A percentile compares a stretch with the other conserved stretches of the same genome.
phyloP scores from a whole-genome alignment of 2,888 invertebrate species.

The Callyntrura guangdongensis region DNA sequence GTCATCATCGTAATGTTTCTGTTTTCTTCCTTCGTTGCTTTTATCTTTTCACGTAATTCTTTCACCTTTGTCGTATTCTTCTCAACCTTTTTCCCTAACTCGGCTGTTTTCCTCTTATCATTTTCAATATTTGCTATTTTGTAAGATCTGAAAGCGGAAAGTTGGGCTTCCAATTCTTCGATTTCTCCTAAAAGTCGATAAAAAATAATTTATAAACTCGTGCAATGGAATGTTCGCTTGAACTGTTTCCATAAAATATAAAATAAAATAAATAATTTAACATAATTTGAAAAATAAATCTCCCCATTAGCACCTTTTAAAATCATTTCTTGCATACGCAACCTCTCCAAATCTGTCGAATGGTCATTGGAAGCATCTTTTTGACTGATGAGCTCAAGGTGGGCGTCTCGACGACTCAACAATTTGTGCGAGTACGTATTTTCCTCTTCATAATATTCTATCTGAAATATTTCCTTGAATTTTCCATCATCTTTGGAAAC shows the following conservation, averaged over 20 bases:
- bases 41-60: background rate
- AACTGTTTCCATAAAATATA: background rate
- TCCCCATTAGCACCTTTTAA: background rate
- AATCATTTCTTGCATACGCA: background rate
- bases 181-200: background rate
- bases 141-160: background rate
- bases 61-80: background rate
- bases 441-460: too few species aligned
- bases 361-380: background rate
- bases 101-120: background rate
- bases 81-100: background rate
- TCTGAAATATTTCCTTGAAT: too few species aligned
- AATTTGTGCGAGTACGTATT: too few species aligned
- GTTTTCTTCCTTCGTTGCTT: background rate
- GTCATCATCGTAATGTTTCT: background rate
- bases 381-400: too few species aligned
- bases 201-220: background rate
- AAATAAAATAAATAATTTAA: background rate
- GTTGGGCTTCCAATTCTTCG: background rate
- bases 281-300: background rate
- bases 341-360: background rate
- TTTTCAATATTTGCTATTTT: background rate
- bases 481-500: too few species aligned
- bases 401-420: too few species aligned
- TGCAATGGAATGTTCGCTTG: too few species aligned